Evolutionary conservation across 30 jellyfish, hydroid and myxozoan genomes (phyloP).

Genomic region (Phacellophora camtschatica): DNA sequence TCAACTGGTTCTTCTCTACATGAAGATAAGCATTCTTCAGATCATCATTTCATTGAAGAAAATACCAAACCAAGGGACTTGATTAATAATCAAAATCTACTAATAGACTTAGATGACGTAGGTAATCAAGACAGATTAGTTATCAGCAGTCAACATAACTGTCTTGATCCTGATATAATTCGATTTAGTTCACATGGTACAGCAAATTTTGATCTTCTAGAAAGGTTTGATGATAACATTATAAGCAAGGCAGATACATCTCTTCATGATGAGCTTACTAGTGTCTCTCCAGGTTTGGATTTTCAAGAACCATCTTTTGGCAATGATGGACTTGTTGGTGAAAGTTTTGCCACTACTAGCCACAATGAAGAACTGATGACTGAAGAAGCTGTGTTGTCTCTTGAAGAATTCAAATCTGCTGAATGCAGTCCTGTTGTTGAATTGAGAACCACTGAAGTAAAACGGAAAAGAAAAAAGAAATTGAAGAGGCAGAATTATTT

Average conservation of each 20-base stretch:
- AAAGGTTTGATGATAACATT: neutral
- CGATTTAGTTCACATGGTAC: neutral
- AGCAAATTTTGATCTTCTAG: conserved; percentile 21
- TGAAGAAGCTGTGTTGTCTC: neutral
- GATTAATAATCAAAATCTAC: too few relatives aligned
- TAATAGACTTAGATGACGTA: too few relatives aligned
- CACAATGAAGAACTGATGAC: too few relatives aligned
- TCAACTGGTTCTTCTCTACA: neutral
- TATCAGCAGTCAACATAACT: neutral
- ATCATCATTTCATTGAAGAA: too few relatives aligned
- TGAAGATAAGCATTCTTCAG: too few relatives aligned
- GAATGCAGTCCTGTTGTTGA: neutral
- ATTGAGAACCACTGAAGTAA: neutral
- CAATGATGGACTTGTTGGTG: neutral
- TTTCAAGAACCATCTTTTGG: conserved; percentile 20
- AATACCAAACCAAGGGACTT: too few relatives aligned
- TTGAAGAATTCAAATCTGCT: neutral
- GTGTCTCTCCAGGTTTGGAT: conserved; percentile 26
- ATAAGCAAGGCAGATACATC: neutral
- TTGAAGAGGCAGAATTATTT: conserved; percentile 25
- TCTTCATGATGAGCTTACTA: conserved; percentile 34
- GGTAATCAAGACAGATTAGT: neutral
- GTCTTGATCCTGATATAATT: neutral
- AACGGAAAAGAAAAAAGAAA: neutral
- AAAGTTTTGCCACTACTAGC: neutral